Conservation (phyloP, 2,113 vertebrate genomes). For the Lanius collurio region DNA sequence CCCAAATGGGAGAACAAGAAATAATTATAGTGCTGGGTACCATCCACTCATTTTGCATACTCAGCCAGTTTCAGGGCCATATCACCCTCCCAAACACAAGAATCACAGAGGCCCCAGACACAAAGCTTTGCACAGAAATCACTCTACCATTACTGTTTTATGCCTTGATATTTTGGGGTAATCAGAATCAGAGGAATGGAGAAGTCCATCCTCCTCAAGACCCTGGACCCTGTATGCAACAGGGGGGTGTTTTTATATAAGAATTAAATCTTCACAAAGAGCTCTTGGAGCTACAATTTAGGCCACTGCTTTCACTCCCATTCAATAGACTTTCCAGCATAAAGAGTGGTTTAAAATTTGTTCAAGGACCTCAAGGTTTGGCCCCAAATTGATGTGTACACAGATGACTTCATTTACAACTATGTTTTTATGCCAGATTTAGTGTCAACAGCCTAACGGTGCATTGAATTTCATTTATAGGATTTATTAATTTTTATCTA, state of each 20-base stretch:
- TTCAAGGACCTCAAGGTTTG: constrained; percentile 7
- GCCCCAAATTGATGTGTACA: background rate
- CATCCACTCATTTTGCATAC: background rate
- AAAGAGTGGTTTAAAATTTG: background rate
- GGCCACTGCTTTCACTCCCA: background rate
- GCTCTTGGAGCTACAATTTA: background rate
- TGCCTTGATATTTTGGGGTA: background rate
- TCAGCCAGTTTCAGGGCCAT: background rate
- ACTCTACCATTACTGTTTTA: background rate
- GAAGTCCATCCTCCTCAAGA: background rate
- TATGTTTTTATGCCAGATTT: constrained; percentile 19
- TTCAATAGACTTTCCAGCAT: background rate
- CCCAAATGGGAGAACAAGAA: background rate
- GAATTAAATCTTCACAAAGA: background rate
- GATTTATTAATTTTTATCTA: constrained; percentile 60
- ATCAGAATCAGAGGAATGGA: background rate
- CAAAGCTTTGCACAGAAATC: background rate
- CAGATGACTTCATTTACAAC: constrained; percentile 11
- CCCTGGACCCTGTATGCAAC: no score
- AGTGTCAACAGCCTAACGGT: constrained; percentile 14
- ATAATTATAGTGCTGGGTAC: background rate
- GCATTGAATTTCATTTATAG: background rate
- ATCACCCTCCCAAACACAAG: background rate
- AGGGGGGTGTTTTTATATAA: background rate
- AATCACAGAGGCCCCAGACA: background rate